Base-by-base conservation (phyloP, 2,888 invertebrate genomes). In the Lepidochrysops patricia region DNA sequence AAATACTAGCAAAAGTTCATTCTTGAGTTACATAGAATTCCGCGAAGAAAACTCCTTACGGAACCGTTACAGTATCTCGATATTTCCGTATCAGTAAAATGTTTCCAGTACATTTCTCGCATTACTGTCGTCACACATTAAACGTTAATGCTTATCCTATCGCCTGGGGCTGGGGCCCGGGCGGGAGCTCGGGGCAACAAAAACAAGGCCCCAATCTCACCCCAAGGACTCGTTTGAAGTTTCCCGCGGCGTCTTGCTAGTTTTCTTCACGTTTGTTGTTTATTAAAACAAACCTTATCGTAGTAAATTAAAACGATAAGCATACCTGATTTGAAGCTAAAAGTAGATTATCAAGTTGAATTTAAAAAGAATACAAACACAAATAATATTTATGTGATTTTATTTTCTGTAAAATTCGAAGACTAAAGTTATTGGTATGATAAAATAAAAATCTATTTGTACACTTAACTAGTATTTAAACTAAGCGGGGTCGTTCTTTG, bases 171-270 rank as follows among this genome's bases (percentile, higher is more conserved):
- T 19, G 43, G 9, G 43, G 43, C 19, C 43, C 19, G 9, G 43
- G 43, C 19, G n/a, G n/a, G n/a, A n/a, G n/a, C n/a, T n/a, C 43
- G 43, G 9, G 43, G 43, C 19, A 23, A 43, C 43, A 43, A 19
- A 19, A 43, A 43, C 43, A 43, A 43, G 4, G 43, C 43, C 1
- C 32, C 32, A 29, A 54, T 54, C 29, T 32, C 5, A 26, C 54
- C 54, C 54, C 12, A 29, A 54, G 54, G 54, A 54, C 32, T 29
- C 54, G 54, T 54, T 54, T 32, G 29, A 4, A 54, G 19, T 50
- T 50, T 13, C 32, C 54, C 54, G 27, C 15, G 27, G 52, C 52
- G 7, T 52, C 52, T 52, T 26, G n/a, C 32, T 54, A 54, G 54
- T 54, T 32, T 32, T 19, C 29, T 19, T 54, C 23, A 26, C 13